A percentile compares a stretch with the other conserved stretches of the same genome.
These are phyloP conservation scores for Chaenocephalus aceratus DNA, from an alignment of 2,113 vertebrate species.

Conservation along the genomic window DNA sequence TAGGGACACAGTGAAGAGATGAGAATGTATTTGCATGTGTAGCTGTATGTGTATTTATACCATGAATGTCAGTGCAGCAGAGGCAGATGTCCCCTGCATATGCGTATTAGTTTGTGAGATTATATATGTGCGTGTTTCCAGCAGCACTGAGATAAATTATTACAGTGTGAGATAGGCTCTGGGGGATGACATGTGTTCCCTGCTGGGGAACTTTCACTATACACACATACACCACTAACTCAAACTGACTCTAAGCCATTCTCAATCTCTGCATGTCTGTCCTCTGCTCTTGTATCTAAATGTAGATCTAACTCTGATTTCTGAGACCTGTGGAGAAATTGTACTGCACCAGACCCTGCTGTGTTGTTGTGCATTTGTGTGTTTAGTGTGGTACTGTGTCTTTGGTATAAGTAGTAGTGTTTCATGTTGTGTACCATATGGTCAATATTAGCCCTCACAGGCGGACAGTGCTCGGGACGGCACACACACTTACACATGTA, in stretches of 20 bases:
- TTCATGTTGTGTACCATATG: constrained; percentile 59
- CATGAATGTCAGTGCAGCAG: constrained; percentile 7
- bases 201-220: constrained; percentile 44
- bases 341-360: neutral
- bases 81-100: constrained; percentile 3
- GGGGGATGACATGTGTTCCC: constrained; percentile 43
- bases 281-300: constrained; percentile 45
- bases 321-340: constrained; percentile 9
- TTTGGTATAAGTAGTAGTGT: constrained; percentile 29
- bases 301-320: constrained; percentile 51
- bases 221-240: constrained; percentile 9
- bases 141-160: constrained; percentile 37
- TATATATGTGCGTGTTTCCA: constrained; percentile 39
- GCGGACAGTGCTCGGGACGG: constrained; percentile 29
- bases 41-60: neutral
- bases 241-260: constrained; percentile 16
- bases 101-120: constrained; percentile 23
- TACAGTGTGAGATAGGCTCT: constrained; percentile 49
- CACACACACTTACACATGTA: neutral
- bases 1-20: neutral
- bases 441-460: constrained; percentile 58
- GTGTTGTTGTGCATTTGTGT: constrained; percentile 21
- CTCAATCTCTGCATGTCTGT: constrained; percentile 35
- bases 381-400: constrained; percentile 19
- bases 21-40: constrained; percentile 5